Evolutionary conservation across 1,140 invertebrate genomes (phyloP), one percentile per base, ranked within the genome.

Genomic region (Manduca sexta): DNA sequence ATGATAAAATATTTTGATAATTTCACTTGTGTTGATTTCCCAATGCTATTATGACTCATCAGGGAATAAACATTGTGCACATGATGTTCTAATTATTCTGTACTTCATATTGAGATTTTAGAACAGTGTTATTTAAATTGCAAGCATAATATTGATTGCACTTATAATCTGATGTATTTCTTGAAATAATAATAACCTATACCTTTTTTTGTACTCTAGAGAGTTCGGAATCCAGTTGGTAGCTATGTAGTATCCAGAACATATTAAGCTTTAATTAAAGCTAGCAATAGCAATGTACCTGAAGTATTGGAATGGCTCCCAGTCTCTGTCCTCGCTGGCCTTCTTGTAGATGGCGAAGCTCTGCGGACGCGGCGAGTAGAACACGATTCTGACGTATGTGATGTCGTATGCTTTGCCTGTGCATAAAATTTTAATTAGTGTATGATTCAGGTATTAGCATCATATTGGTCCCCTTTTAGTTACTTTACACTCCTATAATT

Each of bases 251-350:
- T 35, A 12, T 14, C 1, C n/a, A n/a, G 4, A 6, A n/a, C 5
- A 35, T 35, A 35, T 3, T 13, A 35, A 35, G 1, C 11, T 35
- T 35, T 35, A 12, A 2, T 35, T n/a, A 10, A 13, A 35, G 12
- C n/a, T 13, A 13, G 12, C 6, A 12, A 6, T 35, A n/a, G 11
- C 3, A 1, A 42, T 26, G 1, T 84, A 92, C 88, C 93, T 95
- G 88, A 98, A 99, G 85, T 93, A 99, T 80, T 99, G 98, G 87
- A 96, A 99, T 0, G 98, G 97, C 49, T 94, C 91, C 98, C 98
- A 99, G 2, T 90, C 87, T 1, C 91, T 91, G 46, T 93, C 91
- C 68, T 97, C 93, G 29, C 88, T 87, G 4, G 89, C 91, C 48
- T 94, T 91, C 73, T 98, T 98, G 80, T 95, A 99, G 60, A 99